Base-by-base conservation (phyloP, 2,797 vertebrate species). In the Artibeus lituratus region DNA sequence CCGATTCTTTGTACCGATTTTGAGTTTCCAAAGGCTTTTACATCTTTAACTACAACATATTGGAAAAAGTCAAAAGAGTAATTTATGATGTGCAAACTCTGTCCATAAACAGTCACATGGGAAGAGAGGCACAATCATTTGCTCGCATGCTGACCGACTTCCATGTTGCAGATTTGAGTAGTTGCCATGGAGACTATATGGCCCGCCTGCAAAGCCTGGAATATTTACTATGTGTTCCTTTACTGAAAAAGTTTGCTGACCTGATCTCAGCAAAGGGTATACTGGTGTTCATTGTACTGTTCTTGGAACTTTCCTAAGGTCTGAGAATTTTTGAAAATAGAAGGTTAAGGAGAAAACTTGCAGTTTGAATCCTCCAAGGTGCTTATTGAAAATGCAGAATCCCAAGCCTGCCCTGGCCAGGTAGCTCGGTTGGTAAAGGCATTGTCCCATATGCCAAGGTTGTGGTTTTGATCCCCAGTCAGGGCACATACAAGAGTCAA, bases 11-110 rank as follows among this genome's bases (percentile, higher is more conserved):
- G n/a, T 42, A 42, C 87, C 67, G 65, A 24, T 86, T 53, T 78
- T 80, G 73, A 76, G 82, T 22, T 62, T 42, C 42, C 39, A 74
- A 69, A 49, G 42, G 10, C 26, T 47, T 80, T 94, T 42, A 44
- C 62, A 22, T 70, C 81, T 95, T 94, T 69, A 77, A 86, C 42
- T 53, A 51, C 8, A 53, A 73, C 26, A 51, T 4, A 0, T 42
- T 85, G 49, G 73, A 55, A 88, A 93, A 96, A 88, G 55, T 72
- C 42, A 89, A 95, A 67, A 91, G 73, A 91, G n/a, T 73, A 32
- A 32, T 74, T 78, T 91, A 59, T 77, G 69, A 72, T 51, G 59
- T 85, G 89, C 73, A 88, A 89, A 92, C n/a, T 55, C 24, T 81
- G 53, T 86, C 55, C 14, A 8, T 69, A 44, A 77, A 76, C 39